A percentile compares a stretch with the other conserved stretches of the same genome.
phyloP scores from a whole-genome alignment of 2,113 vertebrate genomes.

The Acinonyx jubatus region DNA sequence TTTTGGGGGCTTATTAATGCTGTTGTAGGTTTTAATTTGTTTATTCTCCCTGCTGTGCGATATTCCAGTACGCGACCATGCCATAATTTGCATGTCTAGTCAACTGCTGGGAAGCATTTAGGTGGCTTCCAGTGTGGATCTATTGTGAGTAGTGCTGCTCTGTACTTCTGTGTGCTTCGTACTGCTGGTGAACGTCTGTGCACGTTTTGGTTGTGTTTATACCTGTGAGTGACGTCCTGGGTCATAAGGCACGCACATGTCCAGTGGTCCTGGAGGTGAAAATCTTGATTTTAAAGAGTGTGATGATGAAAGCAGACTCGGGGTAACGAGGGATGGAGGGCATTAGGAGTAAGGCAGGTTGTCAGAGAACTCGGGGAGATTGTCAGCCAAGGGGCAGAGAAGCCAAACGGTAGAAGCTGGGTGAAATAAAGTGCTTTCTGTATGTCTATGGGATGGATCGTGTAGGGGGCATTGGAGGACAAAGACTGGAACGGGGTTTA shows the following conservation, averaged over 20 bases:
- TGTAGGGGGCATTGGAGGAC: background rate
- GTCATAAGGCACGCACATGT: background rate
- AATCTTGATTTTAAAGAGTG: no score
- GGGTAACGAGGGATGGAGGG: no score
- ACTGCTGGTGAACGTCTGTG: background rate
- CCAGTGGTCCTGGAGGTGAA: background rate
- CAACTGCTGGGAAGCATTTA: background rate
- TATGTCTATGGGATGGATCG: background rate
- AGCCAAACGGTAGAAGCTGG: background rate
- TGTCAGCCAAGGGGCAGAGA: background rate
- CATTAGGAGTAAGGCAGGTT: background rate
- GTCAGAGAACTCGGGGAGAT: background rate
- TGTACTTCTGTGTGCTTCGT: fast-evolving
- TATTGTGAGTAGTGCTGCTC: fast-evolving
- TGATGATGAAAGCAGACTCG: background rate
- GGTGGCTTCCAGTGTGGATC: background rate
- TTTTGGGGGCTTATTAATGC: background rate
- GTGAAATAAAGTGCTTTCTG: background rate
- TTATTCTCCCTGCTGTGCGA: background rate
- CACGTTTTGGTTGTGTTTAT: background rate
- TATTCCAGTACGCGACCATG: background rate
- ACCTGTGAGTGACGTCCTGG: background rate
- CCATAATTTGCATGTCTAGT: fast-evolving
- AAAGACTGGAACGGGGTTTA: fast-evolving
- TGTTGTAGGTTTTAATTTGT: fast-evolving